Conservation (phyloP, 2,797 vertebrate species). For the Malurus leucopterus region DNA sequence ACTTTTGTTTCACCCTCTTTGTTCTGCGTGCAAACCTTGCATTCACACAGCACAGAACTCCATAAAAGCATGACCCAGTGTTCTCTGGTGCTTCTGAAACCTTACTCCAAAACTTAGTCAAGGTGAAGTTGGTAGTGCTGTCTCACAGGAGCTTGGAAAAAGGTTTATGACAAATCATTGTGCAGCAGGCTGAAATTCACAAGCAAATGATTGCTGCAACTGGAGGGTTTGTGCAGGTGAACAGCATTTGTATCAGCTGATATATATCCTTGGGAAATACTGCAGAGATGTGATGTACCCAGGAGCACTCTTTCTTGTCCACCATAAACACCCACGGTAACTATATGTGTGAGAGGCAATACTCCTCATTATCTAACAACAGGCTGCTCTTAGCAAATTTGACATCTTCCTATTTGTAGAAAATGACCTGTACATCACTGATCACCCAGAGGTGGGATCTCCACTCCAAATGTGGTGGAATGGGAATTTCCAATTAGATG, state of each 20-base stretch:
- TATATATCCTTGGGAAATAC: not conserved
- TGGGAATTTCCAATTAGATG: not conserved
- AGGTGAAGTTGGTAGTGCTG: not conserved
- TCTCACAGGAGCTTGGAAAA: not conserved
- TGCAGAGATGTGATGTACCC: not conserved
- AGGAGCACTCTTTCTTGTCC: accelerated
- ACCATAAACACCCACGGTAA: not conserved
- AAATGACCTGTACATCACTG: not conserved
- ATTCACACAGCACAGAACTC: not conserved
- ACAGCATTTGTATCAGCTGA: not conserved
- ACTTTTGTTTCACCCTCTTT: not conserved
- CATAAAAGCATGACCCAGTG: not conserved
- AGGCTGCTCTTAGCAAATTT: not conserved
- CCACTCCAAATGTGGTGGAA: not conserved
- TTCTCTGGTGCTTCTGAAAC: not conserved
- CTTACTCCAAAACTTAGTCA: not conserved
- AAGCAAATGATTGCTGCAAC: not conserved
- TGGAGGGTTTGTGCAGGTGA: not conserved
- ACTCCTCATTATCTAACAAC: not conserved
- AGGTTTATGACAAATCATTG: not conserved
- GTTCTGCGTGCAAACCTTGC: not conserved
- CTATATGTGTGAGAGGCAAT: not conserved
- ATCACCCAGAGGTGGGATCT: not conserved
- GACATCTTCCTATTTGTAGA: not conserved
- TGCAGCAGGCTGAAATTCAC: not conserved